Evolutionary conservation across 2,113 vertebrate genomes (phyloP).

Genomic region (Theristicus caerulescens): DNA sequence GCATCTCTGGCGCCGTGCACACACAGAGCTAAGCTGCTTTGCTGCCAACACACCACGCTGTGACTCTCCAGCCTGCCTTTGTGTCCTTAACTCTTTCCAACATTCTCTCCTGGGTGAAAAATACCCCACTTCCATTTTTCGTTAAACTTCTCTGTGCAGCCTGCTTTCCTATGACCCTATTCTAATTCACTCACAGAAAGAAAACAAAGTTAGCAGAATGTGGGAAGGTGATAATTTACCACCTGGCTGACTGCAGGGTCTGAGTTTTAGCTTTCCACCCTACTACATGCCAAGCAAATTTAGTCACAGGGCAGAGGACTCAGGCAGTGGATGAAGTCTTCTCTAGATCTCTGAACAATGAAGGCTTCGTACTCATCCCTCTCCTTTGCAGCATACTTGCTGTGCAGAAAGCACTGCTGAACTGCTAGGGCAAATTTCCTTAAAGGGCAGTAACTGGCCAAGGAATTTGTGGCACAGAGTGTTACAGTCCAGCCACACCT

Average conservation of each 20-base stretch:
- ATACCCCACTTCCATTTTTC: background rate
- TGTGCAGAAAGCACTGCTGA: background rate
- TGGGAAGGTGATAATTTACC: conserved; percentile 3
- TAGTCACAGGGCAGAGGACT: background rate
- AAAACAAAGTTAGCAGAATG: background rate
- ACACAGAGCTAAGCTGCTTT: background rate
- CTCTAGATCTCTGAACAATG: background rate
- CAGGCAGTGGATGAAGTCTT: background rate
- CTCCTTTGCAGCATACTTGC: background rate
- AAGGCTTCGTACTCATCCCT: background rate
- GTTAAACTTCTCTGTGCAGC: background rate
- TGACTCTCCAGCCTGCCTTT: background rate
- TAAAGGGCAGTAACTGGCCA: background rate
- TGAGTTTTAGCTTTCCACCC: background rate
- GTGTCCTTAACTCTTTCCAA: background rate
- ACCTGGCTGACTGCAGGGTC: background rate
- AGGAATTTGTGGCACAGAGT: background rate
- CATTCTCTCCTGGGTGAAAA: background rate
- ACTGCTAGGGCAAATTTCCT: background rate
- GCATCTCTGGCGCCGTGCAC: fast-evolving
- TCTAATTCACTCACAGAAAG: background rate
- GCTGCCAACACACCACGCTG: fast-evolving
- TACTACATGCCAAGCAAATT: background rate
- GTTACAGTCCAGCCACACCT: background rate
- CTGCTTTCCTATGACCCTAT: background rate